Evolutionary conservation across 2,888 invertebrate genomes (phyloP), one percentile per base, ranked within the genome.

Genomic region (Pollenia labialis): DNA sequence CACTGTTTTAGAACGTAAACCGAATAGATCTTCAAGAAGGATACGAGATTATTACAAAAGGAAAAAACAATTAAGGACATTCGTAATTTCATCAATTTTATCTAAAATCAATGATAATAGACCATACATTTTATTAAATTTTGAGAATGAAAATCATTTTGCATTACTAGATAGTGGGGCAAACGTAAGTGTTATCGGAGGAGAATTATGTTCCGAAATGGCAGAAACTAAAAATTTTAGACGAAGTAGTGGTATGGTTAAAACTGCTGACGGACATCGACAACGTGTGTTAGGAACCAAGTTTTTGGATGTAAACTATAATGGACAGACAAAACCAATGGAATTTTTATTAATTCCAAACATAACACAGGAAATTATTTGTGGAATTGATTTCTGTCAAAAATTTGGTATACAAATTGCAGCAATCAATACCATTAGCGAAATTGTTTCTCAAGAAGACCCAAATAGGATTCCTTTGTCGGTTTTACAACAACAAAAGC

Each of bases 281-380:
- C 44, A 64, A 11, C 16, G 23, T 7, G 14, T 58, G 0, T 12
- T 32, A 32, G 58, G 58, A 58, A 32, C 16, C 6, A 11, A n/a
- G 11, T 1, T 23, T 32, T 6, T 32, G 32, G 32, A 6, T 32
- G 32, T 32, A 32, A 32, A 32, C 32, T 32, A 32, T 32, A 58
- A 58, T 32, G 23, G 58, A 12, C 9, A 11, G 8, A 10, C 18
- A 23, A 32, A 32, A 11, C 6, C 11, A 32, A 2, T 58, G 4
- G 58, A 58, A 56, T 71, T 71, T 56, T 44, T 56, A 12, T 40
- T 56, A 16, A 54, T 71, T 12, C 71, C 71, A 14, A 42, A 54
- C 6, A 71, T 71, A 2, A 14, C 7, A 16, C 71, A 56, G 16
- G 56, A 71, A 42, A 42, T 71, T 12, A 71, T 71, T 16, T 71